Conservation (phyloP, 2,113 vertebrate genomes). For the Jaculus jaculus region DNA sequence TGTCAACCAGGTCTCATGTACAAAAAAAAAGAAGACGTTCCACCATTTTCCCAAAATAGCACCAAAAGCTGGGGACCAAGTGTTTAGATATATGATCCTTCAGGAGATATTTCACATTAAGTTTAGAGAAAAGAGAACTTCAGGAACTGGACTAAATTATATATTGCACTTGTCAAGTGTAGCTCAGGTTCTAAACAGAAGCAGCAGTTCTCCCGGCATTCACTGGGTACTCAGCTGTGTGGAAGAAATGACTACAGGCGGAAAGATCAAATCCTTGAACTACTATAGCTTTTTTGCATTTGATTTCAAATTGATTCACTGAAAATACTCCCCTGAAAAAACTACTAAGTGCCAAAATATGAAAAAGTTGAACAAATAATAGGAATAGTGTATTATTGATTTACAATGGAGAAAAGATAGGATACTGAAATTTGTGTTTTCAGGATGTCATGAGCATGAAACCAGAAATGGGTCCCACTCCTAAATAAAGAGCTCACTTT, state of each 20-base stretch:
- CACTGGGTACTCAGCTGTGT: too few species aligned
- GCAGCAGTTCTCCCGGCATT: too few species aligned
- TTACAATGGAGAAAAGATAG: not conserved
- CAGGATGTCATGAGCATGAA: not conserved
- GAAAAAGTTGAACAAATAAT: not conserved
- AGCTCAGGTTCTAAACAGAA: not conserved
- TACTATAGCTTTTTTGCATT: not conserved
- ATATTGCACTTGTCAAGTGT: not conserved
- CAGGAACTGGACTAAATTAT: not conserved
- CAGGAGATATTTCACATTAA: too few species aligned
- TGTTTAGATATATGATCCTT: too few species aligned
- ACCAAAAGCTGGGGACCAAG: too few species aligned
- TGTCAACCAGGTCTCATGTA: too few species aligned
- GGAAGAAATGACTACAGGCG: not conserved
- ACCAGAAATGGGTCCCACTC: not conserved
- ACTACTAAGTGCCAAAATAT: not conserved
- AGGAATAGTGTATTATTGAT: not conserved
- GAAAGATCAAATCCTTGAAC: not conserved
- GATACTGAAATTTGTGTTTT: not conserved
- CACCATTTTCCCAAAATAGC: too few species aligned
- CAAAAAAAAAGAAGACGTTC: too few species aligned
- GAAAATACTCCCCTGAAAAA: slow-evolving; percentile 4
- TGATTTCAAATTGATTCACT: not conserved
- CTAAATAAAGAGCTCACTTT: not conserved
- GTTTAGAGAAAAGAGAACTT: not conserved